Evolutionary conservation across 2,113 vertebrate genomes (phyloP), one percentile per base, ranked within the genome.

Genomic region (Lates calcarifer): DNA sequence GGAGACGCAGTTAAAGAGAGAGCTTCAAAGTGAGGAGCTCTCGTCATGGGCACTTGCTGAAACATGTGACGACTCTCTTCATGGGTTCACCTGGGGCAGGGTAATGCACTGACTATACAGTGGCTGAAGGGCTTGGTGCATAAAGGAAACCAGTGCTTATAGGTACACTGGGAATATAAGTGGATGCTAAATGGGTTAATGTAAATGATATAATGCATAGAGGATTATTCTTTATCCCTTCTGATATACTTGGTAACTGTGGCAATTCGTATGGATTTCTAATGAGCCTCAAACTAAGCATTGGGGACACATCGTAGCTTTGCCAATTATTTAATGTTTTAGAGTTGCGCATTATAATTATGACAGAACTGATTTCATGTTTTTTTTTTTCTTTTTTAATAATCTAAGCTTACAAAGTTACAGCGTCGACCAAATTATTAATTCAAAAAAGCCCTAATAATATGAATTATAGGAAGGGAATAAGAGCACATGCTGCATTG

Each of bases 51-150:
- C 73, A 77, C 82, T 90, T 69, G 77, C 77, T 86, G 69, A 79
- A 91, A 89, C 72, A 88, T 86, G 88, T 91, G 85, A 92, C 63
- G 67, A 29, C 58, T 84, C 73, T 82, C 69, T 87, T 89, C 56
- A 64, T 75, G 68, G 74, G 78, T 75, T 89, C 74, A 87, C 60
- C 61, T 20, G 28, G 64, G 24, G 76, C 77, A 81, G 62, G 53
- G 29, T 82, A 78, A 84, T 66, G 47, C 61, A 79, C n/a, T 56
- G 41, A 74, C 57, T 51, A 63, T 14, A 64, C 20, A 56, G 77
- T 69, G 63, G 77, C 73, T 76, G 64, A 86, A 68, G 77, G 61
- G 80, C 70, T 77, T 41, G 29, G 20, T 56, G 63, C 49, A 67
- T 47, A 71, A 82, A 75, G 41, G 35, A 73, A 57, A 72, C 43